Evolutionary conservation across 2,888 invertebrate genomes (phyloP), one percentile per base, ranked within the genome.

Genomic region (Epinotia bilunana): DNA sequence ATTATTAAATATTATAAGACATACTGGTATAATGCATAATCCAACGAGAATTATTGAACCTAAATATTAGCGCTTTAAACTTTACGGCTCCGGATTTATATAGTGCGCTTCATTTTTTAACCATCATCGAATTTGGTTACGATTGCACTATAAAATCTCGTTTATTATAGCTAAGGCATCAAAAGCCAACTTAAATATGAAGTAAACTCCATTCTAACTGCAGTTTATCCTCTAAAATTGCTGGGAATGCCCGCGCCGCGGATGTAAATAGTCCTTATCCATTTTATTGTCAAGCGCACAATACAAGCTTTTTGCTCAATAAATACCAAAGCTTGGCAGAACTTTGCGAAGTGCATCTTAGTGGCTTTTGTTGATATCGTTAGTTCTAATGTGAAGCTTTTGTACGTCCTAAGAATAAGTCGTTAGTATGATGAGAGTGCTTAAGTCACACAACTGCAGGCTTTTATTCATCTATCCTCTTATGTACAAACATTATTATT

Each of bases 141-240:
- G 68, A 74, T 69, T 49, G 49, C 69, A 62, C 69, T 58, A 70
- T 74, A 74, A 74, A 69, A 46, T 46, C 58, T 12, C 69, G 57
- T 72, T 57, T 72, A 72, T 65, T 72, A 73, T 60, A 71, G 68
- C 57, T 18, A 23, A 69, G 46, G 58, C 63, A 33, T 74, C 68
- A 71, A 57, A 33, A 57, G 64, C 64, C 64, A 74, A 74, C 64
- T 71, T 61, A 74, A 74, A 71, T 74, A 65, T 74, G 70, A 74
- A 74, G 70, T 71, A 58, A 74, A 70, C 74, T 65, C 70, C 74
- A 63, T 69, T 69, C 58, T 46, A 62, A 73, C 68, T 55, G 73
- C 55, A 74, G 70, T 74, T 74, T 74, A 74, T 74, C 46, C 74
- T 74, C 74, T 57, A 69, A 74, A 74, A 74, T 74, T 69, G 69